Percentiles rank a stretch among this genome's conserved stretches.
Conservation (phyloP, 2,113 vertebrate species). For the Sigmodon hispidus region DNA sequence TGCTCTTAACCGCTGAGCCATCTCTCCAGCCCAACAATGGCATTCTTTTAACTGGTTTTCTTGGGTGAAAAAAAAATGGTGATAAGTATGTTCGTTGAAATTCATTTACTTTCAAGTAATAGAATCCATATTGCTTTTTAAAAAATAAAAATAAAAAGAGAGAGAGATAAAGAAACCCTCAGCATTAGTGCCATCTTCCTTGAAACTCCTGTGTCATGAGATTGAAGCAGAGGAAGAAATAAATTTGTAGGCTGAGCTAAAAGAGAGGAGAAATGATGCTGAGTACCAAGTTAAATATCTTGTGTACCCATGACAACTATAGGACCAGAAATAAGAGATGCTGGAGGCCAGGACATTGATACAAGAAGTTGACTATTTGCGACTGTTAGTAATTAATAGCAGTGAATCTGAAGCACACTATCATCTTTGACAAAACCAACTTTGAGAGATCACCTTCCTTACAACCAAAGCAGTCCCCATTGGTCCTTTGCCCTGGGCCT, state of each 20-base stretch:
- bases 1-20: too few relatives aligned
- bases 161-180: neutral
- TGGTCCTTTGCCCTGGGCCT: neutral
- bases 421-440: neutral
- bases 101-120: neutral
- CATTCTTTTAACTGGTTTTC: neutral
- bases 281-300: neutral
- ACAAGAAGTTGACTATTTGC: neutral
- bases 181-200: neutral
- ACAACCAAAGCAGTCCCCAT: neutral
- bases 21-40: neutral
- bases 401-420: neutral
- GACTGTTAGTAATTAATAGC: neutral
- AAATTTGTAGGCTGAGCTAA: neutral
- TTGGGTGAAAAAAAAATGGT: neutral
- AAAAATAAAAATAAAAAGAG: too few relatives aligned
- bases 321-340: neutral
- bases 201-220: neutral
- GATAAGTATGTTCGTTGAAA: neutral
- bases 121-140: too few relatives aligned
- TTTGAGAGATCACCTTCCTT: neutral
- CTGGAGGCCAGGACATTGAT: neutral
- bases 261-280: neutral
- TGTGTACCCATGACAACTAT: neutral
- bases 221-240: neutral